Conservation (phyloP, 2,797 vertebrate species). For the Danio albolineatus region DNA sequence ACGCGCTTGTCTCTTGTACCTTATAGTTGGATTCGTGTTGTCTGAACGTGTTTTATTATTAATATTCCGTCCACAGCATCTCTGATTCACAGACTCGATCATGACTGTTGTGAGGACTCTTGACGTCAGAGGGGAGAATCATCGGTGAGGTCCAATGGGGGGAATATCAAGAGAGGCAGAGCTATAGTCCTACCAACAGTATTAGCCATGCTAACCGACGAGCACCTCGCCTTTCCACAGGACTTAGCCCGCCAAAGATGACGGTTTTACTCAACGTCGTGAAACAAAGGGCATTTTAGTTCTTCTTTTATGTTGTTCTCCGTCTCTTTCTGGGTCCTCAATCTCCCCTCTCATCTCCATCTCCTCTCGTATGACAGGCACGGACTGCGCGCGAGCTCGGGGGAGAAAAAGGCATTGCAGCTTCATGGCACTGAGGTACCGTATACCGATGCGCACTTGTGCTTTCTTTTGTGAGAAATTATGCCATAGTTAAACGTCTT, state of each 20-base stretch:
- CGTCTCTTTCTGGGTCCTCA: slow-evolving; percentile 21
- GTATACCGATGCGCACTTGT: slow-evolving; percentile 42
- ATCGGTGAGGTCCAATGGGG: slow-evolving; percentile 83
- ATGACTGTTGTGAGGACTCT: slow-evolving; percentile 87
- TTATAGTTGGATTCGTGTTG: slow-evolving; percentile 31
- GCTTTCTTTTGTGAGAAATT: slow-evolving; percentile 11
- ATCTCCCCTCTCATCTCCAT: slow-evolving; percentile 7
- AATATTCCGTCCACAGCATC: slow-evolving; percentile 55
- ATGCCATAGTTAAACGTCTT: slow-evolving; percentile 7
- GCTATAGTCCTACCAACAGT: slow-evolving; percentile 60
- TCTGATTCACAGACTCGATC: slow-evolving; percentile 72
- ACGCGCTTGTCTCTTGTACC: slow-evolving; percentile 3
- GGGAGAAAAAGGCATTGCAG: slow-evolving; percentile 64
- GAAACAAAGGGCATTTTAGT: slow-evolving; percentile 19
- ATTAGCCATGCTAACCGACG: slow-evolving; percentile 59
- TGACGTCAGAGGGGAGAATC: slow-evolving; percentile 91
- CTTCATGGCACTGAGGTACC: slow-evolving; percentile 72
- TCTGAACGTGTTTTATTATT: slow-evolving; percentile 51
- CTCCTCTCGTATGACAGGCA: slow-evolving; percentile 39
- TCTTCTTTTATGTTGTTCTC: slow-evolving; percentile 32
- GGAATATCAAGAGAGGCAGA: slow-evolving; percentile 80
- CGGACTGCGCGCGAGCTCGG: slow-evolving; percentile 62
- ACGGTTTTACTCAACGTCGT: slow-evolving; percentile 17
- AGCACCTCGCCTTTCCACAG: slow-evolving; percentile 40
- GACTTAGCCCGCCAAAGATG: slow-evolving; percentile 27